Evolutionary conservation across 1,140 invertebrate species (phyloP).

Genomic region (Drosophila sturtevanti): DNA sequence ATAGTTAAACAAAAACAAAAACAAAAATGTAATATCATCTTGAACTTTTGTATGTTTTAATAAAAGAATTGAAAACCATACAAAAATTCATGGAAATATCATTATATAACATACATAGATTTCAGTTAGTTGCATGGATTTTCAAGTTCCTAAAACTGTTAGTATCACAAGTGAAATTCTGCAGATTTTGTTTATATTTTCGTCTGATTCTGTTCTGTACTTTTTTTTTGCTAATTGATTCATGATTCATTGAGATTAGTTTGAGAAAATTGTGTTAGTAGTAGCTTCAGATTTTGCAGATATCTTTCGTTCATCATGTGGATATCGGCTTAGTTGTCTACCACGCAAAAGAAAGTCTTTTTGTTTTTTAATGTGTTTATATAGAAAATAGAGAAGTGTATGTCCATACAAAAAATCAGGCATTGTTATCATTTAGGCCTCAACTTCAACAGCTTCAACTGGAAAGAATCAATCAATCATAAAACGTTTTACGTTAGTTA

Average conservation of each 20-base stretch:
- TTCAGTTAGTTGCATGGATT: slow-evolving; percentile 40
- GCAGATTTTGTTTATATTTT: slow-evolving; percentile 35
- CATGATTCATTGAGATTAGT: slow-evolving; percentile 45
- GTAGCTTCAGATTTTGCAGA: slow-evolving; percentile 61
- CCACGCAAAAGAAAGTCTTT: slow-evolving; percentile 72
- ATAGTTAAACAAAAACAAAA: slow-evolving; percentile 15
- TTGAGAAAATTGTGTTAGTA: slow-evolving; percentile 36
- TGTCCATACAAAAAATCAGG: slow-evolving; percentile 81
- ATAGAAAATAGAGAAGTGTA: slow-evolving; percentile 67
- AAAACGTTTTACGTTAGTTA: slow-evolving; percentile 78
- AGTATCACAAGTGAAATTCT: slow-evolving; percentile 55
- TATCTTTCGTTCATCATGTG: slow-evolving; percentile 63
- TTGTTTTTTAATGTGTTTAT: slow-evolving; percentile 70
- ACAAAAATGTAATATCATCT: neutral
- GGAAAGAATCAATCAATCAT: slow-evolving; percentile 82
- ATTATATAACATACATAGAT: slow-evolving; percentile 23
- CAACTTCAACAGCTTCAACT: slow-evolving; percentile 83
- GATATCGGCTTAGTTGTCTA: slow-evolving; percentile 67
- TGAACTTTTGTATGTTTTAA: slow-evolving; percentile 4
- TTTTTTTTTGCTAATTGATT: slow-evolving; percentile 20
- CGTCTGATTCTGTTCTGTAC: slow-evolving; percentile 22
- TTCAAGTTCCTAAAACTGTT: slow-evolving; percentile 33
- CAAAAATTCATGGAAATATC: slow-evolving; percentile 42
- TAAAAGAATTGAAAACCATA: slow-evolving; percentile 20
- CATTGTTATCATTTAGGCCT: slow-evolving; percentile 82